Base-by-base conservation (phyloP, 1,140 invertebrate species). In the Drosophila bifasciata region DNA sequence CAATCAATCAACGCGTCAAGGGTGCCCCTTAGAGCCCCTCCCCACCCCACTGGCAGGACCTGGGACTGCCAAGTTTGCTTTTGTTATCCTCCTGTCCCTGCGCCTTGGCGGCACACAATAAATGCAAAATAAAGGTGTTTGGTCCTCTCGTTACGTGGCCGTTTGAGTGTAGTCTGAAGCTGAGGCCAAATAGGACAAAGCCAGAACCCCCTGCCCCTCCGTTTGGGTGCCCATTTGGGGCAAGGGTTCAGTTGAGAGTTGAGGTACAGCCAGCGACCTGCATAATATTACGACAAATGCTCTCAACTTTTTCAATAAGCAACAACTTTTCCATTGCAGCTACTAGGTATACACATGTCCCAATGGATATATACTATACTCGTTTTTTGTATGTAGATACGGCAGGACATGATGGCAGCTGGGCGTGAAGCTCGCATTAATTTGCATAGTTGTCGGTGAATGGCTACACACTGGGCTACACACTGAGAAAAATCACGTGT, bases 61-160 rank as follows among this genome's bases (percentile, higher is more conserved):
- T 52, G 52, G 28, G n/a, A 60, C 66, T n/a, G n/a, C 61, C 69
- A 36, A 36, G 32, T 69, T 80, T 73, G 56, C 81, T 85, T 85
- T 84, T 80, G 32, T 84, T 80, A 23, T 48, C 74, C 73, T 13
- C 11, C 32, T 5, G 32, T 36, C 32, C 32, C 32, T 36, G 32
- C 13, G 21, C 48, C 69, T 32, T 25, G 55, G 48, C 53, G 50
- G 46, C 55, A 57, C 59, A 58, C 80, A 79, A 60, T 64, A 80
- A 85, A 85, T 85, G 81, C 81, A 85, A 85, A 85, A 75, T 69
- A 85, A 84, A 85, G 81, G 81, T 86, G 74, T 85, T 86, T 50
- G 69, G 57, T 23, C 28, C 55, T 43, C 58, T 74, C 40, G 55
- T 67, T 66, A 75, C 69, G 43, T 63, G 52, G 56, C 48, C 62